phyloP scores from a whole-genome alignment of 2,797 vertebrate genomes.

The Parambassis ranga region DNA sequence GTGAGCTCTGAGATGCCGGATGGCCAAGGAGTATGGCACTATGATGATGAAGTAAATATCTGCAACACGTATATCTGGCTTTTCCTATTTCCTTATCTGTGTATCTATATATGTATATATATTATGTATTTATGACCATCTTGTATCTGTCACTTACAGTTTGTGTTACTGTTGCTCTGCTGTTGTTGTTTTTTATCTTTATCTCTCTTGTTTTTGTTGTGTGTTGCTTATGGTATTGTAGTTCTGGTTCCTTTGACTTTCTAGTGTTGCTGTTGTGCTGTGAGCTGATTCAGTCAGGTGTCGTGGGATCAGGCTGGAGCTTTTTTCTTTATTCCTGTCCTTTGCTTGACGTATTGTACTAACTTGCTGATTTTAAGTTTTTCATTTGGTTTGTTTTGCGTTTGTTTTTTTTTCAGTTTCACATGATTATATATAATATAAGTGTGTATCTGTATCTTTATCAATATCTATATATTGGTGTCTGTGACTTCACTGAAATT shows the following conservation, averaged over 20 bases:
- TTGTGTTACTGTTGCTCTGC: constrained; percentile 77
- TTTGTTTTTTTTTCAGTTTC: constrained; percentile 55
- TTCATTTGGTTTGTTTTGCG: constrained; percentile 41
- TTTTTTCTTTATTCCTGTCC: constrained; percentile 73
- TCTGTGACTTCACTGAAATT: constrained; percentile 63
- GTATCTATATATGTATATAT: constrained; percentile 62
- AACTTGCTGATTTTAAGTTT: constrained; percentile 61
- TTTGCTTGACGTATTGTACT: constrained; percentile 72
- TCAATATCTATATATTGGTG: constrained; percentile 56
- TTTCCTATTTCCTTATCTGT: constrained; percentile 72
- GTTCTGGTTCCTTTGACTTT: constrained; percentile 79
- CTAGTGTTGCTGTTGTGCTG: constrained; percentile 80
- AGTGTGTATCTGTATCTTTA: constrained; percentile 64
- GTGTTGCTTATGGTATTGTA: constrained; percentile 78
- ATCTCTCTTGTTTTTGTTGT: constrained; percentile 69
- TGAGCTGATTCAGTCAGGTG: constrained; percentile 76
- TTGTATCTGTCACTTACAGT: constrained; percentile 78
- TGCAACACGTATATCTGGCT: constrained; percentile 84
- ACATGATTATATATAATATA: constrained; percentile 49
- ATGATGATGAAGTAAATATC: constrained; percentile 90
- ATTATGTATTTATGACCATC: constrained; percentile 76
- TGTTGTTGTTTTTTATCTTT: constrained; percentile 75
- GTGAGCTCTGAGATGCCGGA: constrained; percentile 88
- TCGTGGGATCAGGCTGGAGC: constrained; percentile 74
- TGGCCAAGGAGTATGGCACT: constrained; percentile 88